Evolutionary conservation across 92 coral and sea anemone genomes (phyloP).

Genomic region (Actinostola sp.): DNA sequence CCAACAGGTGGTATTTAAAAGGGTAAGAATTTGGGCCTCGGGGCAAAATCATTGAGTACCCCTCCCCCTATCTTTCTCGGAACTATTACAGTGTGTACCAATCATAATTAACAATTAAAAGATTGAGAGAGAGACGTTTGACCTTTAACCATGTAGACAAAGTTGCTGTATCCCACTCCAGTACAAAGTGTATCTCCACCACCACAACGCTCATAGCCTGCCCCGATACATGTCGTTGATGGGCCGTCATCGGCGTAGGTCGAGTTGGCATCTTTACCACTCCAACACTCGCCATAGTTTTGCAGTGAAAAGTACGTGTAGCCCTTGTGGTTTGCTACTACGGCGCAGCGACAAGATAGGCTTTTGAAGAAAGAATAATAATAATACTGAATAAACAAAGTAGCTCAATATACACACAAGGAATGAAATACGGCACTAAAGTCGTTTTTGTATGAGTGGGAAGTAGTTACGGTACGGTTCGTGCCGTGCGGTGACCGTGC

Average conservation of each 20-base stretch:
- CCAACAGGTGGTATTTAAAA: too few species aligned
- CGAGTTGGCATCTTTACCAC: constrained; percentile 20
- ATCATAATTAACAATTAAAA: too few species aligned
- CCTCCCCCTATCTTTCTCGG: too few species aligned
- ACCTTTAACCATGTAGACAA: constrained; percentile 19
- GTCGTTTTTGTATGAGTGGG: too few species aligned
- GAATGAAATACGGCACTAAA: too few species aligned
- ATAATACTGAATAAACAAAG: neutral
- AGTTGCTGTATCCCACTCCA: constrained; percentile 32
- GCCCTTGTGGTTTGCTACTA: neutral
- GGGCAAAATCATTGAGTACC: too few species aligned
- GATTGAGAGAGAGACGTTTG: neutral
- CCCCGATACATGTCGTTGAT: constrained; percentile 30
- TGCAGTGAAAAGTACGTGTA: constrained; percentile 41
- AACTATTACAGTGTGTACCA: too few species aligned
- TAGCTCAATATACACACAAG: too few species aligned
- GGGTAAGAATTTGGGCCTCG: too few species aligned
- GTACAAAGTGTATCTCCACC: constrained; percentile 23
- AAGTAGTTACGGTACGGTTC: too few species aligned
- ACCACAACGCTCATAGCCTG: constrained; percentile 12
- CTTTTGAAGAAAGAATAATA: constrained; percentile 4
- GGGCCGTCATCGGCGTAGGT: constrained; percentile 7
- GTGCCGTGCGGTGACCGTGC: too few species aligned
- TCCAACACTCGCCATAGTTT: constrained; percentile 54
- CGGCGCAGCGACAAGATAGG: constrained; percentile 54